These are phyloP conservation scores for Eristalis intricaria DNA, from an alignment of 2,888 invertebrate species.

Conservation along the genomic window DNA sequence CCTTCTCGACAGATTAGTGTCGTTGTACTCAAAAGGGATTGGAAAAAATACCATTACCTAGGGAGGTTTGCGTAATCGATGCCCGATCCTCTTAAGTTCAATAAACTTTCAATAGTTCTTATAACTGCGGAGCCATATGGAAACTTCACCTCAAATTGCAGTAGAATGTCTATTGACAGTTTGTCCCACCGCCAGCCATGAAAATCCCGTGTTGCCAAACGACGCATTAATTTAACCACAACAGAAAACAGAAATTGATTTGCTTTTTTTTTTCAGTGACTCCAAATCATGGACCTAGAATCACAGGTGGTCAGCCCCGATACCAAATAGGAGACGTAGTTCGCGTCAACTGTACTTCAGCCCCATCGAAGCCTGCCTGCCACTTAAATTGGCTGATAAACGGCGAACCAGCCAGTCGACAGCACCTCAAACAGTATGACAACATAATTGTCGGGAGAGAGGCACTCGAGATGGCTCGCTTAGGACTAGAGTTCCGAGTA, in stretches of 20 bases:
- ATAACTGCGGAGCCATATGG: too few species aligned
- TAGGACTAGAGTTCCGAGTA: conserved; percentile 91
- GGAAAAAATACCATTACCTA: too few species aligned
- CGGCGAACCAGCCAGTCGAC: conserved; percentile 87
- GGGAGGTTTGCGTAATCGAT: too few species aligned
- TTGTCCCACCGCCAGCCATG: too few species aligned
- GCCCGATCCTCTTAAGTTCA: too few species aligned
- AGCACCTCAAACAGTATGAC: conserved; percentile 82
- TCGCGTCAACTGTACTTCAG: conserved; percentile 92
- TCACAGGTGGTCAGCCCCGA: conserved; percentile 89
- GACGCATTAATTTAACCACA: background rate
- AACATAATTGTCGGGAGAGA: conserved; percentile 83
- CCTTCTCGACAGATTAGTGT: too few species aligned
- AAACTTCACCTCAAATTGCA: too few species aligned
- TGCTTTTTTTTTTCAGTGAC: conserved; percentile 83
- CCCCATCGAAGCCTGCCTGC: conserved; percentile 91
- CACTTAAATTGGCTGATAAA: conserved; percentile 93
- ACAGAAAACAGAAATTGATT: too few species aligned
- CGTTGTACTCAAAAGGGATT: too few species aligned
- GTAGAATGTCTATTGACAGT: too few species aligned
- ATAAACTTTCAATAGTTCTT: too few species aligned
- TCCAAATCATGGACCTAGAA: conserved; percentile 90
- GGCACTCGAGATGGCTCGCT: conserved; percentile 87
- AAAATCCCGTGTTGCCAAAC: too few species aligned
- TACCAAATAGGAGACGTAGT: conserved; percentile 92